Percentiles rank a stretch among this genome's conserved stretches.
These are phyloP conservation scores for Troilus luridus DNA, from an alignment of 2,888 invertebrate species.

Conservation along the genomic window DNA sequence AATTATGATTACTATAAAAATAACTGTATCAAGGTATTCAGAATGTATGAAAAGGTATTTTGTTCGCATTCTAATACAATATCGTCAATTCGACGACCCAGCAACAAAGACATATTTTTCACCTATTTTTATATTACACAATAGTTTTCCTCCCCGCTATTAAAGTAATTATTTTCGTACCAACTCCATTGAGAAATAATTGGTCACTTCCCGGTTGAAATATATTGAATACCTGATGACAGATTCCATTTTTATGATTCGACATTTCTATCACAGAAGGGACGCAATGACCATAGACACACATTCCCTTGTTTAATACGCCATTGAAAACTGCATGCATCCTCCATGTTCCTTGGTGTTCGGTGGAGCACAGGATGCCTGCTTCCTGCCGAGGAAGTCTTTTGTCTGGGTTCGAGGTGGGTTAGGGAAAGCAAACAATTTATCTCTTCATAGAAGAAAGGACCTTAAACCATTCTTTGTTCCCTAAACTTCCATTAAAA, in stretches of 20 bases:
- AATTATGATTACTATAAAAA: too few relatives aligned
- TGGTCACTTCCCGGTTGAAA: neutral
- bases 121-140: neutral
- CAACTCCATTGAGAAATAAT: neutral
- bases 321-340: neutral
- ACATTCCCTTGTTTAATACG: neutral
- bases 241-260: neutral
- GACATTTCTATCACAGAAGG: neutral
- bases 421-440: neutral
- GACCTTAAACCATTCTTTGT: neutral
- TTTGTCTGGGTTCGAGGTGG: conserved; percentile 5
- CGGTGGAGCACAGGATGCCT: neutral
- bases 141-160: neutral
- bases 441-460: neutral
- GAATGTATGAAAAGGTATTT: too few relatives aligned
- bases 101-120: neutral
- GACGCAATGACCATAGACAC: neutral
- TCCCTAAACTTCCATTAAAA: neutral
- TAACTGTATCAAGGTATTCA: neutral
- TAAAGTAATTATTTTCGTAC: neutral
- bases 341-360: neutral
- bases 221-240: neutral
- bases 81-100: neutral
- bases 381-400: conserved; percentile 10
- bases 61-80: neutral